These are phyloP conservation scores for Cotesia vestalis DNA, from an alignment of 1,140 invertebrate genomes.

Conservation along the genomic window DNA sequence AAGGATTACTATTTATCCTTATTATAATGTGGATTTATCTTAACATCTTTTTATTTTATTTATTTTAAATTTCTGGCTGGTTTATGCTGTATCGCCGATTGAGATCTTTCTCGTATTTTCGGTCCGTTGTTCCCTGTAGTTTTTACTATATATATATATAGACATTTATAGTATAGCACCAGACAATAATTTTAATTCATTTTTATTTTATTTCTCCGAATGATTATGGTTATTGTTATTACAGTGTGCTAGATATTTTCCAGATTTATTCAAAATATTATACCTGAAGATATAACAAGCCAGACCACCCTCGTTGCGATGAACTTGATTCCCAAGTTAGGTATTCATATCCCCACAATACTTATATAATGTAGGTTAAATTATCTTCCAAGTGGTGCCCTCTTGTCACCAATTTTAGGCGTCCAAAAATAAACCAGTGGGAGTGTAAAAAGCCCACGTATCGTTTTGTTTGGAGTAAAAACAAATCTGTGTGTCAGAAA, in stretches of 20 bases:
- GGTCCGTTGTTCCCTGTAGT: no score
- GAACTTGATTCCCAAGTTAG: not conserved
- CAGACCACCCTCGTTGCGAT: constrained; percentile 24
- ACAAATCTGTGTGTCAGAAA: no score
- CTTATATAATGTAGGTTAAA: constrained; percentile 34
- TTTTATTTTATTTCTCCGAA: no score
- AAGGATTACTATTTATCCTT: constrained; percentile 64
- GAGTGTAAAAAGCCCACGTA: no score
- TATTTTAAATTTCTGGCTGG: constrained; percentile 16
- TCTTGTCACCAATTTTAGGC: constrained; percentile 35
- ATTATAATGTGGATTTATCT: constrained; percentile 47
- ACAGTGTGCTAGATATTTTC: not conserved
- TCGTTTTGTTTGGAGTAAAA: no score
- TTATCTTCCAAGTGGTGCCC: constrained; percentile 40
- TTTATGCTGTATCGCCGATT: constrained; percentile 29
- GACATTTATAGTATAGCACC: no score
- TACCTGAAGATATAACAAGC: not conserved
- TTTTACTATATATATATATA: no score
- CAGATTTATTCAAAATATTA: not conserved
- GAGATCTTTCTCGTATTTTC: not conserved
- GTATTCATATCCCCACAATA: not conserved
- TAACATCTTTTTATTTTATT: constrained; percentile 22
- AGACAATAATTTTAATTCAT: no score
- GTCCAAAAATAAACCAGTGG: no score
- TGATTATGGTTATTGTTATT: not conserved